A percentile compares a stretch with the other conserved stretches of the same genome.
These are phyloP conservation scores for Mercenaria mercenaria DNA, from an alignment of 1,140 invertebrate genomes.

Conservation along the genomic window DNA sequence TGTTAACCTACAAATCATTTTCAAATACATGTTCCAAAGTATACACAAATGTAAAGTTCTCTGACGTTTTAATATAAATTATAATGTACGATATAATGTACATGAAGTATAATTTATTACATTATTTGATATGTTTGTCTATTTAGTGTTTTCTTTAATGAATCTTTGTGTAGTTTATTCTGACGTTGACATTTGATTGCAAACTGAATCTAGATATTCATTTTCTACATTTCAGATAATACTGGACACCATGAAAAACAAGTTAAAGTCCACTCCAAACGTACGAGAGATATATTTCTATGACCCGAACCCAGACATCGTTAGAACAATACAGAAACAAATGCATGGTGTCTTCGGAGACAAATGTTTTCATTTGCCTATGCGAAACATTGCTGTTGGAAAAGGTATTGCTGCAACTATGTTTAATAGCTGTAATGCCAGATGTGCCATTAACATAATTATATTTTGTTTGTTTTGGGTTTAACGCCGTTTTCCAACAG, in stretches of 20 bases:
- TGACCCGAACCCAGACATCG: neutral
- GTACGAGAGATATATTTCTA: slow-evolving; percentile 38
- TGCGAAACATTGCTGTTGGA: neutral
- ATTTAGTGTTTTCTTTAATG: no score
- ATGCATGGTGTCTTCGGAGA: slow-evolving; percentile 16
- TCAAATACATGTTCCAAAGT: no score
- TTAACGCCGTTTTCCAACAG: no score
- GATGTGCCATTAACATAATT: neutral
- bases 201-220: neutral
- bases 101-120: no score
- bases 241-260: neutral
- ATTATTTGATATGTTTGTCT: no score
- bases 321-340: slow-evolving; percentile 35
- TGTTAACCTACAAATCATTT: no score
- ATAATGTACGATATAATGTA: no score
- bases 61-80: no score
- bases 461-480: no score
- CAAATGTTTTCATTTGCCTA: slow-evolving; percentile 32
- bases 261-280: neutral
- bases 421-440: neutral
- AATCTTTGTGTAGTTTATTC: no score
- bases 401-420: neutral
- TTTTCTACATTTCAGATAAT: neutral
- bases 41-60: no score
- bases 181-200: no score